Base-by-base conservation (phyloP, 1,140 invertebrate species). In the Leguminivora glycinivorella region DNA sequence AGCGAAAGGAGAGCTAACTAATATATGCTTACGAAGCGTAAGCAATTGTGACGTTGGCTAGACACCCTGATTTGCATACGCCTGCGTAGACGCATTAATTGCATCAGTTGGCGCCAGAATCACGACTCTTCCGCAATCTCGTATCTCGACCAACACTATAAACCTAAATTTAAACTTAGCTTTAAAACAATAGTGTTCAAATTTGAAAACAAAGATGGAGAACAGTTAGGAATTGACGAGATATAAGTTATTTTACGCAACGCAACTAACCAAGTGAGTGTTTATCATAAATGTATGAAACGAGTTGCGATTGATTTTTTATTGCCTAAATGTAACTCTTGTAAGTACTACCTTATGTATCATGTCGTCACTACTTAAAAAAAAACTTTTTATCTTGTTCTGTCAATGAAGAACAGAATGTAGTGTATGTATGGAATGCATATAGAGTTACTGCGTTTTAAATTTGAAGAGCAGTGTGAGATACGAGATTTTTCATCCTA, bases 81-180 rank as follows among this genome's bases (percentile, higher is more conserved):
- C 47, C 47, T 52, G 47, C 47, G 47, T 52, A 19, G 47, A 52
- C 47, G 47, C 47, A 52, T 52, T 52, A 52, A 52, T 52, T 52
- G 47, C 47, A 22, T 52, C 19, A 52, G 19, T n/a, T 52, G 47
- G 47, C 47, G 47, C 47, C 47, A 52, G 47, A 52, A 19, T 52
- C 17, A 19, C 19, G 47, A 22, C 47, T 22, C 10, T n/a, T 52
- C 22, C 19, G 6, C 19, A 52, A 52, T 9, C 19, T 52, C 19
- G 6, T 52, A 52, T 52, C 17, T 52, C 19, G 2, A 19, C 17
- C 19, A 52, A 19, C 7, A 52, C 19, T 52, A 17, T 0, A 14
- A 52, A 52, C 7, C 6, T 7, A 9, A 52, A 7, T 5, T 47
- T 9, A 52, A 52, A 43, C 40, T 43, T 43, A 52, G 47, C 6